phyloP scores from a whole-genome alignment of 2,113 vertebrate genomes.

The Triplophysa siluroides region DNA sequence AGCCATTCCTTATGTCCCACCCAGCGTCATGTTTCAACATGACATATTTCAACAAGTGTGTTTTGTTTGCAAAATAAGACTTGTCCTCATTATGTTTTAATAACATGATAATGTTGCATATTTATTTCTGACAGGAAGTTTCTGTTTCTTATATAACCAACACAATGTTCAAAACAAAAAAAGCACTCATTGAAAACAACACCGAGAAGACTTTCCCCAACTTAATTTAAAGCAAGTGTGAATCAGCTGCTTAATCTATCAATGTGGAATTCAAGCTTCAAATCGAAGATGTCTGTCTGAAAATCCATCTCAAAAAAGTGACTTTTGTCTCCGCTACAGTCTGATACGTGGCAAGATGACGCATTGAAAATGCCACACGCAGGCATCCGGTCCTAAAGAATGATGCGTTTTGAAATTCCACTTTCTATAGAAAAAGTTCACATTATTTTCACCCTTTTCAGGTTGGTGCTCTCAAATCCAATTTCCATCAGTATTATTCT shows the following conservation, averaged over 20 bases:
- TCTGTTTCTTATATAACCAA: slow-evolving; percentile 7
- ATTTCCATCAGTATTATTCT: slow-evolving; percentile 64
- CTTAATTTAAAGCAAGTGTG: background rate
- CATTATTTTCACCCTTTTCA: slow-evolving; percentile 59
- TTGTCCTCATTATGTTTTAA: slow-evolving; percentile 2
- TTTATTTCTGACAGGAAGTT: slow-evolving; percentile 20
- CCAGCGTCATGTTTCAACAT: no score
- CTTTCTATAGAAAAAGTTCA: slow-evolving; percentile 55
- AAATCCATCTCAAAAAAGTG: slow-evolving; percentile 16
- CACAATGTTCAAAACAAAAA: slow-evolving; percentile 18
- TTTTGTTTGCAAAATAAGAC: background rate
- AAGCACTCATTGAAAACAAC: slow-evolving; percentile 17
- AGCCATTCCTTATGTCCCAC: no score
- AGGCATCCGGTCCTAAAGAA: slow-evolving; percentile 23
- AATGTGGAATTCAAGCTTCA: slow-evolving; percentile 5
- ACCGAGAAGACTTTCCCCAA: slow-evolving; percentile 8
- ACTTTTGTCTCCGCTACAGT: slow-evolving; percentile 4
- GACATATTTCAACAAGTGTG: background rate
- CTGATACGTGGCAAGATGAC: slow-evolving; percentile 9
- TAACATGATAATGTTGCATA: background rate
- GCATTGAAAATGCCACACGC: slow-evolving; percentile 49
- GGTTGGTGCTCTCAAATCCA: slow-evolving; percentile 61
- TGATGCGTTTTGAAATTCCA: slow-evolving; percentile 54
- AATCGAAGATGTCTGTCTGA: slow-evolving; percentile 29
- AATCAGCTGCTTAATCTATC: background rate